These are phyloP conservation scores for Mesembrinibis cayennensis DNA, from an alignment of 2,113 vertebrate species.

Conservation along the genomic window DNA sequence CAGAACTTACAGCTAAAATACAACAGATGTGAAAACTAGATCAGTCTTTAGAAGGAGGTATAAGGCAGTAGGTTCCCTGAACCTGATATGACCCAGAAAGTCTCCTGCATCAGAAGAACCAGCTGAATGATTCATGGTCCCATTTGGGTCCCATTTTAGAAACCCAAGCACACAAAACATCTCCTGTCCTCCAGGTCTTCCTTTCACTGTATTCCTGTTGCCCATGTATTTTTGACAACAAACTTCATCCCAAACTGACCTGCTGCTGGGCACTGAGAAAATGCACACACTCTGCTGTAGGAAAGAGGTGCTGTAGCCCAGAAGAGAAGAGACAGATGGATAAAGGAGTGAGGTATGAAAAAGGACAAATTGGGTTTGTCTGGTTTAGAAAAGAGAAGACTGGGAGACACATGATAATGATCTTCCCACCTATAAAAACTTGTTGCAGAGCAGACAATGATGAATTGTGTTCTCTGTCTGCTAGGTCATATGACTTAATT, in stretches of 20 bases:
- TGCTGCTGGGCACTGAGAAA: not conserved
- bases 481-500: not conserved
- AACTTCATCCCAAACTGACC: not conserved
- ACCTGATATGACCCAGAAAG: not conserved
- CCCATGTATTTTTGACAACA: not conserved
- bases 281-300: not conserved
- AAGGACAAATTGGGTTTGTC: not conserved
- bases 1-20: not conserved
- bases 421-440: constrained; percentile 27
- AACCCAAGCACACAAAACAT: not conserved
- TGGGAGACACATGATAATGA: not conserved
- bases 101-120: not conserved
- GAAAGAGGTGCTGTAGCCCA: not conserved
- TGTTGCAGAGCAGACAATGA: constrained; percentile 25
- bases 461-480: constrained; percentile 6
- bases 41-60: not conserved
- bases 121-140: not conserved
- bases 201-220: not conserved
- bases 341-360: not conserved
- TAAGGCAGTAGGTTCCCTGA: not conserved
- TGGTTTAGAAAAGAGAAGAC: not conserved
- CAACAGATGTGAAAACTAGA: not conserved
- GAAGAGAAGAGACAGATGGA: not conserved
- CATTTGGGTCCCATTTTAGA: not conserved
- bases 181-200: not conserved